Base-by-base conservation (phyloP, 2,888 invertebrate genomes). In the Ypsolopha sequella region DNA sequence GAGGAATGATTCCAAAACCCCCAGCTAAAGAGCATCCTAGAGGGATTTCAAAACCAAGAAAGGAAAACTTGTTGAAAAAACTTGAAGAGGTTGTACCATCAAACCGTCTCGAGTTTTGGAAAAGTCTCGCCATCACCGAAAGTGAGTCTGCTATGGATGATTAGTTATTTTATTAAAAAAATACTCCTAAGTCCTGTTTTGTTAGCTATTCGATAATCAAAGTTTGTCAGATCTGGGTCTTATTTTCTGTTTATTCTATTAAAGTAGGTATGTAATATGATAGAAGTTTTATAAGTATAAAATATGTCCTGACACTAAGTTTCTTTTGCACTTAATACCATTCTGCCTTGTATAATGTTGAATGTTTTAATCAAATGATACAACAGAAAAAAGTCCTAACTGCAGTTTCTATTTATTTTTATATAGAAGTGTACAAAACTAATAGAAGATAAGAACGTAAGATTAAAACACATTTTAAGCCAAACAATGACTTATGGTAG, bases 31-130 rank as follows among this genome's bases (percentile, higher is more conserved):
- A 39, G 39, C 39, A 39, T 10, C 39, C 39, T 10, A 39, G 39
- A 39, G 39, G 39, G 39, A 39, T 39, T 48, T 48, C 36, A 48
- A 47, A 34, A 47, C 36, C 13, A 36, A 47, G 13, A 36, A 36
- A 47, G n/a, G 47, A 36, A 11, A 47, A 47, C n/a, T 47, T 36
- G 36, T 9, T 34, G 35, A 4, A n/a, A 35, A 34, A 24, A 24
- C 24, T 24, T 24, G 24, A 24, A 24, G 24, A 24, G 24, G 24
- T 24, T 24, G 2, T 24, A 24, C 24, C 24, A 24, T 24, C 45
- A 45, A 45, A 45, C 34, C 45, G 45, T 45, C 45, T 45, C 45
- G 45, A 45, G 45, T 45, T 33, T 33, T 45, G 45, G 45, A 45
- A 45, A 45, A 45, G 45, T 45, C 45, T 45, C 34, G 11, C 33